Evolutionary conservation across 2,113 vertebrate species (phyloP).

Genomic region (Petromus typicus): DNA sequence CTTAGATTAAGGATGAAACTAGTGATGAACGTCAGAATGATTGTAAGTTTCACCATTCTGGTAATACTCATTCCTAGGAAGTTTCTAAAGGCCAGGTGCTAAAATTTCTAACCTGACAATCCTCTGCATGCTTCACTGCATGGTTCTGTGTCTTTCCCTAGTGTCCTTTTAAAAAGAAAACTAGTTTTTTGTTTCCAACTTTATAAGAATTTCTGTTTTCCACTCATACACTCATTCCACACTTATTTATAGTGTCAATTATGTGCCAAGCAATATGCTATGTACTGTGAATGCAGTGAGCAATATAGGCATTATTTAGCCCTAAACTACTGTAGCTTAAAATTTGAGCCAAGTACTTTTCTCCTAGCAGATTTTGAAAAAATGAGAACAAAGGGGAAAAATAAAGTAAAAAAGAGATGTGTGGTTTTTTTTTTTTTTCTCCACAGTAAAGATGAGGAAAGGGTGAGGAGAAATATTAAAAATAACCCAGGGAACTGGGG

Average conservation of each 20-base stretch:
- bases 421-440: not conserved
- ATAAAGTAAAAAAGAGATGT: not conserved
- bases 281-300: not conserved
- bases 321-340: not conserved
- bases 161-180: not conserved
- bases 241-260: constrained; percentile 11
- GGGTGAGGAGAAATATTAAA: not conserved
- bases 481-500: not conserved
- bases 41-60: not conserved
- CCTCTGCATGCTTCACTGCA: not conserved
- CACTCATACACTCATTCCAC: not conserved
- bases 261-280: not conserved
- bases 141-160: not conserved
- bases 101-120: not conserved
- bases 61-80: not conserved
- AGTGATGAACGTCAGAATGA: not conserved
- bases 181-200: not conserved
- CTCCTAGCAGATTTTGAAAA: not conserved
- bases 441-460: not conserved
- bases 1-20: not conserved
- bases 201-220: constrained; percentile 30
- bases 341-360: constrained; percentile 36
- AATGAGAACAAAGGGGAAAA: not conserved
- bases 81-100: not conserved
- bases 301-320: not conserved